phyloP scores from a whole-genome alignment of 2,888 invertebrate species.

The Anoplius nigerrimus region DNA sequence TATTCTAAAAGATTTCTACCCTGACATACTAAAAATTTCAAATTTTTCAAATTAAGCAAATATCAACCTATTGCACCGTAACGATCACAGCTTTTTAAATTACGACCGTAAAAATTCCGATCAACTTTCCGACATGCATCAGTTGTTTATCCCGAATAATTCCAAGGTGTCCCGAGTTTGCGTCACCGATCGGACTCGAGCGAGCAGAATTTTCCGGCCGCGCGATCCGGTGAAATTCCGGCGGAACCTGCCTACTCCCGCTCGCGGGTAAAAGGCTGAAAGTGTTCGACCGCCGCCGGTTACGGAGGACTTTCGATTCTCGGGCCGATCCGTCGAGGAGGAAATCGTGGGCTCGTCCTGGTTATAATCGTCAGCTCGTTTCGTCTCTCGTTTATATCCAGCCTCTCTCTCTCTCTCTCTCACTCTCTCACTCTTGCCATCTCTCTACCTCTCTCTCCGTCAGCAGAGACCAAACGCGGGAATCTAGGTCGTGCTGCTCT shows the following conservation, averaged over 20 bases:
- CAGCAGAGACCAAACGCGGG: conserved; percentile 49
- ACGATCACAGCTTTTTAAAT: no score
- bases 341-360: conserved; percentile 44
- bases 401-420: conserved; percentile 19
- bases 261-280: conserved; percentile 46
- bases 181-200: background rate
- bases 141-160: no score
- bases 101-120: no score
- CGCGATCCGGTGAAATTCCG: conserved; percentile 45
- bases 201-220: no score
- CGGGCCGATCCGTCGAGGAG: conserved; percentile 40
- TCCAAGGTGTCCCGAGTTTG: no score
- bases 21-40: no score
- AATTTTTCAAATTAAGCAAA: no score
- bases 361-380: conserved; percentile 55
- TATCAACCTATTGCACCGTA: no score
- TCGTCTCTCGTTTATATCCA: conserved; percentile 22
- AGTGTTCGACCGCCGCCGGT: conserved; percentile 42
- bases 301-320: conserved; percentile 52
- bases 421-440: conserved; percentile 2
- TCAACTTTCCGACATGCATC: no score
- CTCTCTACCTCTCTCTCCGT: conserved; percentile 36
- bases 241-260: conserved; percentile 34
- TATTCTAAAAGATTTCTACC: no score
- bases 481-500: conserved; percentile 69